Evolutionary conservation across 2,888 invertebrate genomes (phyloP).

Genomic region (Rhyacophila evoluta): DNA sequence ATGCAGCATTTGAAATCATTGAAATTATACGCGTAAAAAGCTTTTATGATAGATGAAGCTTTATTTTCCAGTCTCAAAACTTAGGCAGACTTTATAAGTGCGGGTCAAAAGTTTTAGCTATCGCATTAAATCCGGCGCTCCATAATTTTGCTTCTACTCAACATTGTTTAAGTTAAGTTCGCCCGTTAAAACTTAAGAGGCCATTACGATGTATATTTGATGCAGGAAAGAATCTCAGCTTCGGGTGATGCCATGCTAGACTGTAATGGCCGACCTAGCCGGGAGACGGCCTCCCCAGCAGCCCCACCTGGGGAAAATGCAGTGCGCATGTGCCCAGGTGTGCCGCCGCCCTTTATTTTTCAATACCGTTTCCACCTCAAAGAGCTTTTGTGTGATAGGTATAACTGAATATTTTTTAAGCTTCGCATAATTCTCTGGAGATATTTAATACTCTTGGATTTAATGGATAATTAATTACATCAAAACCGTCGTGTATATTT

Average conservation of each 20-base stretch:
- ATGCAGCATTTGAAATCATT: neutral
- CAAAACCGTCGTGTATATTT: neutral
- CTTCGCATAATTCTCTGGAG: neutral
- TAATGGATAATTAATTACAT: conserved; percentile 18
- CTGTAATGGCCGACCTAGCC: conserved; percentile 22
- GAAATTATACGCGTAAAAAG: neutral
- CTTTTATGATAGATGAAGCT: neutral
- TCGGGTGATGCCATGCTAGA: neutral
- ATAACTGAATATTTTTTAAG: conserved; percentile 4
- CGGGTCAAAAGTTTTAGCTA: conserved; percentile 40
- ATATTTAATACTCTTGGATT: neutral
- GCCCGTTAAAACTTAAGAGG: conserved; percentile 52
- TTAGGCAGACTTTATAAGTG: neutral
- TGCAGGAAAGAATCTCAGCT: conserved; percentile 48
- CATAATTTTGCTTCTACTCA: conserved; percentile 36
- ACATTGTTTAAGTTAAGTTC: conserved; percentile 43
- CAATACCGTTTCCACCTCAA: neutral
- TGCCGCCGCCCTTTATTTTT: conserved; percentile 35
- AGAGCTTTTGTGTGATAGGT: neutral
- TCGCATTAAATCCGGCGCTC: conserved; percentile 28
- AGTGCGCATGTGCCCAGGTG: conserved; percentile 36
- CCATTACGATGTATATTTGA: conserved; percentile 54
- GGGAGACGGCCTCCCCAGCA: neutral
- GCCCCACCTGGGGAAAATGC: neutral
- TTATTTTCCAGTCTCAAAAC: neutral